Evolutionary conservation across 2,888 invertebrate species (phyloP).

Genomic region (Lagria hirta): DNA sequence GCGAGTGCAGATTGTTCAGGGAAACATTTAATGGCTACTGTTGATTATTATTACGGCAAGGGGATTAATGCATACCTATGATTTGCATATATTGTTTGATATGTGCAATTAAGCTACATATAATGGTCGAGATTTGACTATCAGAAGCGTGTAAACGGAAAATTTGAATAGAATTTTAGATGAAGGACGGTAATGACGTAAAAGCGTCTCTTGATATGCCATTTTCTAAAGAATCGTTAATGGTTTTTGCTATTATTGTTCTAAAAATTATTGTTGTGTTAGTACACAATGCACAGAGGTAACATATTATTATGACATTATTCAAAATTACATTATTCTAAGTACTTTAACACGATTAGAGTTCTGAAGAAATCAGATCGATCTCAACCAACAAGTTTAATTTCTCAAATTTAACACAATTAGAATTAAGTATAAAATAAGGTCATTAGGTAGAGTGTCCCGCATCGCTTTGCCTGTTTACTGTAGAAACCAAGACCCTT

Average conservation of each 20-base stretch:
- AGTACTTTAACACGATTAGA: no score
- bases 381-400: conserved; percentile 42
- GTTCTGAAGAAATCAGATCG: no score
- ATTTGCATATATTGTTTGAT: conserved; percentile 25
- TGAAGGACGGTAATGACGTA: no score
- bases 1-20: conserved; percentile 22
- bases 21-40: conserved; percentile 25
- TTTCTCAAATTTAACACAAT: conserved; percentile 43
- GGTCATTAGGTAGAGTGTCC: conserved; percentile 41
- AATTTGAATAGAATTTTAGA: no score
- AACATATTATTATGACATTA: no score
- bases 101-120: conserved; percentile 19
- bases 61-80: conserved; percentile 24
- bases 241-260: no score
- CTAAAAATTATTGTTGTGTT: no score
- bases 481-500: conserved; percentile 29
- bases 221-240: no score
- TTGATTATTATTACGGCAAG: conserved; percentile 24
- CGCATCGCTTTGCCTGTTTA: conserved; percentile 39
- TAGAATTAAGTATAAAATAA: conserved; percentile 44
- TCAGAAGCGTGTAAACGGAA: no score
- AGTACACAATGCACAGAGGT: no score
- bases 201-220: no score
- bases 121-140: conserved; percentile 8
- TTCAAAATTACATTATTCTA: no score